Conservation (phyloP, 2,888 invertebrate genomes). For the Drosophila infuscata region DNA sequence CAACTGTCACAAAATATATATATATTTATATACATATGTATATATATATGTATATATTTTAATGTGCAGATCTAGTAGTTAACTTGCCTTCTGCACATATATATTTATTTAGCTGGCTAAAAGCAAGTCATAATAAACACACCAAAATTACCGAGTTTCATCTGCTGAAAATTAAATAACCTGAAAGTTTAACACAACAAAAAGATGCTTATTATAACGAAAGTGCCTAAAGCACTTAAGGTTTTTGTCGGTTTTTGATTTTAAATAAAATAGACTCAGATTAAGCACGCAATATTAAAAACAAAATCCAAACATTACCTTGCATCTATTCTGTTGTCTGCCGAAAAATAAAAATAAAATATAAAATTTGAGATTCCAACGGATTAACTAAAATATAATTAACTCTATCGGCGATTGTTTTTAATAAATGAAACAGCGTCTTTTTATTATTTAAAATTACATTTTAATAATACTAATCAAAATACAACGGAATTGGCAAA, state of each 20-base stretch:
- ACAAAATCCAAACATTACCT: not conserved
- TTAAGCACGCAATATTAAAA: not conserved
- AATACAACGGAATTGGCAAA: not conserved
- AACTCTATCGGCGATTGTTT: not conserved
- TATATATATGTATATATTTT: not conserved
- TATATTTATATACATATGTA: not conserved
- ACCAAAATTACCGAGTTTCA: not conserved
- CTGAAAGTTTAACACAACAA: not conserved
- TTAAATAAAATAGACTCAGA: not conserved
- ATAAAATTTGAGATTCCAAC: not conserved
- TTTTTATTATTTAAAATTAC: too few species aligned
- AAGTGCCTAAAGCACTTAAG: not conserved
- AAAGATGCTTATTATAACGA: not conserved
- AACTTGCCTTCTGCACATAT: constrained; percentile 48
- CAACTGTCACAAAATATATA: not conserved
- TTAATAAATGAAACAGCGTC: not conserved
- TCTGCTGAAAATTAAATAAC: not conserved
- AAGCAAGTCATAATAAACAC: constrained; percentile 4
- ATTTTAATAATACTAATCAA: too few species aligned
- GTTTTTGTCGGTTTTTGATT: not conserved
- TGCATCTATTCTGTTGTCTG: not conserved
- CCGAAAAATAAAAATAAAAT: not conserved
- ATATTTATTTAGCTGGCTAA: constrained; percentile 49
- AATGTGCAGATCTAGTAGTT: constrained; percentile 38
- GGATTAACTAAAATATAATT: not conserved